A percentile compares a stretch with the other conserved stretches of the same genome.
These are phyloP conservation scores for Halcyon malimbica DNA, from an alignment of 2,113 vertebrate genomes.

Conservation along the genomic window DNA sequence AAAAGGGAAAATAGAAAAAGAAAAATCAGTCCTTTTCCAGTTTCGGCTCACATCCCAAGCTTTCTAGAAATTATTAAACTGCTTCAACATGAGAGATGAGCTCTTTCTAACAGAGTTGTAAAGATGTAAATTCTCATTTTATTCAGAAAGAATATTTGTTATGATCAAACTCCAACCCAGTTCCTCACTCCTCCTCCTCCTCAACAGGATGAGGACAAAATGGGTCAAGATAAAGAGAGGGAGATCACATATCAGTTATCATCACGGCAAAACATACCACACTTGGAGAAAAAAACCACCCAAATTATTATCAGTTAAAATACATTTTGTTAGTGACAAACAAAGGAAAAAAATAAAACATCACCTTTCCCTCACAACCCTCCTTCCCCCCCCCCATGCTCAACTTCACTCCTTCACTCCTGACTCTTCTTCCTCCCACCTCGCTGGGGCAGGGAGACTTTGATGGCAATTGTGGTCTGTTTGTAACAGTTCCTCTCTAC, in stretches of 20 bases:
- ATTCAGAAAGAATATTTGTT: neutral
- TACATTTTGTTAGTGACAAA: neutral
- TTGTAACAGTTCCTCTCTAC: neutral
- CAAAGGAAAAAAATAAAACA: neutral
- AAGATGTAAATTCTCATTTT: neutral
- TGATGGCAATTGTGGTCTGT: neutral
- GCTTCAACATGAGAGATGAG: neutral
- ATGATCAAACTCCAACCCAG: neutral
- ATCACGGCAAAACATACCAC: neutral
- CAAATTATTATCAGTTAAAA: neutral
- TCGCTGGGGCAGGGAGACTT: neutral
- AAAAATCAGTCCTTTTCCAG: accelerated
- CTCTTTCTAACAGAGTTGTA: neutral
- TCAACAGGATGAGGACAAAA: neutral
- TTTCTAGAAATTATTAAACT: neutral
- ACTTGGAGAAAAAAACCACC: neutral
- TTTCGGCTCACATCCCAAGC: neutral
- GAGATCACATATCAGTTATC: neutral
- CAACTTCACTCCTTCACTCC: neutral
- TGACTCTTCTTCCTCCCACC: neutral
- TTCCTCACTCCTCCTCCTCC: neutral
- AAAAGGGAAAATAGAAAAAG: too few relatives aligned
- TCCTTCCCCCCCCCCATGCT: neutral
- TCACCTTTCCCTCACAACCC: accelerated
- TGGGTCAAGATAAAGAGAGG: neutral